Evolutionary conservation across 2,797 vertebrate species (phyloP).

Genomic region (Enteromius fasciolatus): DNA sequence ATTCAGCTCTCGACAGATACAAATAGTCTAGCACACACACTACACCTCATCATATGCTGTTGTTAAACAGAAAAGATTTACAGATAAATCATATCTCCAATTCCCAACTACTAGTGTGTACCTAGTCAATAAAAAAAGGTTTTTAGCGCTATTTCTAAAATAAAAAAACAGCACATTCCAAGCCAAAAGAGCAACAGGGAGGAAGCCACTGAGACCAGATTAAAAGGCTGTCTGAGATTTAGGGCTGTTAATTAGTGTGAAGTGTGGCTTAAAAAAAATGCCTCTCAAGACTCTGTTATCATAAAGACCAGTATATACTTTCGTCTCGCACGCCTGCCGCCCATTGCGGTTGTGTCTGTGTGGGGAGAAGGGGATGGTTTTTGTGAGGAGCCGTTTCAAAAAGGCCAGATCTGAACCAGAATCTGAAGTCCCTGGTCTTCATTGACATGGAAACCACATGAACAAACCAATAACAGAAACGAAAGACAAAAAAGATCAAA

Average conservation of each 20-base stretch:
- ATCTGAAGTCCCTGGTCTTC: slow-evolving; percentile 36
- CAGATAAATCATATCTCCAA: background rate
- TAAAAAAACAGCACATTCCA: slow-evolving; percentile 63
- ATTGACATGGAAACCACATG: slow-evolving; percentile 64
- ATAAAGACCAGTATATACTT: slow-evolving; percentile 64
- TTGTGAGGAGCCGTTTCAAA: slow-evolving; percentile 16
- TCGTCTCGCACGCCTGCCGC: slow-evolving; percentile 46
- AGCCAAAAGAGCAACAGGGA: slow-evolving; percentile 67
- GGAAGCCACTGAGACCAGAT: slow-evolving; percentile 60
- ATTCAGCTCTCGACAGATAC: slow-evolving; percentile 1
- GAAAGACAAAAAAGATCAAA: slow-evolving; percentile 5
- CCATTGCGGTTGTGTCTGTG: background rate
- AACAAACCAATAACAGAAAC: slow-evolving; percentile 47
- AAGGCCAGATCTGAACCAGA: slow-evolving; percentile 27
- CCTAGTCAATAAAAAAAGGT: slow-evolving; percentile 34
- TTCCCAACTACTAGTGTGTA: background rate
- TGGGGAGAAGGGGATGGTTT: background rate
- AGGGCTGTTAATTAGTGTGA: slow-evolving; percentile 67
- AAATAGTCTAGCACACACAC: background rate
- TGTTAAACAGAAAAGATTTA: slow-evolving; percentile 8
- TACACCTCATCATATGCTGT: slow-evolving; percentile 2
- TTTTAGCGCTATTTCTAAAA: slow-evolving; percentile 61
- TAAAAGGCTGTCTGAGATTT: slow-evolving; percentile 61
- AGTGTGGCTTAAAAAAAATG: slow-evolving; percentile 58
- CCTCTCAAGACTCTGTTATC: slow-evolving; percentile 55